Evolutionary conservation across 2,888 invertebrate species (phyloP), one percentile per base, ranked within the genome.

Genomic region (Himalopsyche tibetana): DNA sequence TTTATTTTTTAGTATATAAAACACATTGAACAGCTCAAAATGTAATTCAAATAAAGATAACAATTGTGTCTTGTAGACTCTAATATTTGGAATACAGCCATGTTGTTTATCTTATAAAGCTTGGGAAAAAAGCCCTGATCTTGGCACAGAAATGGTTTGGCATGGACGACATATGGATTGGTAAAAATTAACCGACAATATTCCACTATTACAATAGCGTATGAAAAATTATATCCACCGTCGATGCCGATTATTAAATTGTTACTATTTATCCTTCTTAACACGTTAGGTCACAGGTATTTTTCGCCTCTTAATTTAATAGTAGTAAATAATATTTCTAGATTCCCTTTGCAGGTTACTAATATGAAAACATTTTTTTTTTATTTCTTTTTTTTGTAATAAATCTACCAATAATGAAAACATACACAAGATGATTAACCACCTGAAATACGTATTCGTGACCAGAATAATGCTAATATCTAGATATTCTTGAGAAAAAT

Each of bases 21-120:
- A 63, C 63, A 63, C 63, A 63, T 63, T 63, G 63, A 63, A 63
- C 55, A 63, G 81, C 45, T 84, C 84, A 80, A 82, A 82, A 82
- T 82, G 51, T 45, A 45, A 82, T 45, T 69, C 63, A 51, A 84
- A 80, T 82, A 83, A 85, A 80, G 63, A 85, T 80, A 85, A 85
- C 83, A 85, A 85, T 42, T 80, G 42, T 81, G 86, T 81, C 86
- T 86, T 83, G 80, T 81, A 83, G 83, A 81, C 83, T 81, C 86
- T 86, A 86, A 81, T 86, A 86, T 86, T 86, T 86, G 86, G 86
- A 86, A 86, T 86, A 86, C 83, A 86, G 86, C 86, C 83, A 86
- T 81, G 79, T 56, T 55, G 51, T 51, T 80, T 81, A 83, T 38
- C 80, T 82, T 85, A 83, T 82, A 80, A 86, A 83, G 83, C 83